Percentiles rank a stretch among this genome's conserved stretches.
These are phyloP conservation scores for Plebejus argus DNA, from an alignment of 2,888 invertebrate species.

Conservation along the genomic window DNA sequence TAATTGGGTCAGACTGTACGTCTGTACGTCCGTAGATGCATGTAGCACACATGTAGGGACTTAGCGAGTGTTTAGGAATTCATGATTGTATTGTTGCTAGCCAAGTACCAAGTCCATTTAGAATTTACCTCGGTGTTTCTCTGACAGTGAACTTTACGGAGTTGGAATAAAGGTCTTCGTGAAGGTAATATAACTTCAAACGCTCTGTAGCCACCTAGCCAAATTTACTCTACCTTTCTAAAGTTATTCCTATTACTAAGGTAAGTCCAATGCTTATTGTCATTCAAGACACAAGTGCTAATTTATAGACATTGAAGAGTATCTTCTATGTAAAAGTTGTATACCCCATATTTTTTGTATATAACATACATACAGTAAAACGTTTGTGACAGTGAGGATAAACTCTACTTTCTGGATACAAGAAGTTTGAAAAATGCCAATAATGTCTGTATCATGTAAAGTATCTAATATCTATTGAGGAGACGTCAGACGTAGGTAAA, in stretches of 20 bases:
- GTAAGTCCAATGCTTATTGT: background rate
- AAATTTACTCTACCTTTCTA: background rate
- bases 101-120: background rate
- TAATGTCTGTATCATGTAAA: no score
- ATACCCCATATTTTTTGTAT: no score
- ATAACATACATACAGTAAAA: no score
- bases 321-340: no score
- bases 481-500: no score
- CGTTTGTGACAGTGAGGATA: no score
- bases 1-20: background rate
- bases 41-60: no score
- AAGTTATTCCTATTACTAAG: background rate
- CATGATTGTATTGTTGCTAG: constrained; percentile 16
- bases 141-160: background rate
- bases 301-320: no score
- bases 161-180: background rate
- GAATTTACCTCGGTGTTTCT: background rate
- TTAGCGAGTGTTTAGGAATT: background rate
- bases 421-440: no score
- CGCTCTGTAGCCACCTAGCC: background rate
- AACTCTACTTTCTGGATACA: no score
- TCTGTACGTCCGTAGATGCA: background rate
- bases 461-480: no score
- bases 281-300: background rate
- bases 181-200: background rate